These are phyloP conservation scores for Leptopilina boulardi DNA, from an alignment of 1,140 invertebrate genomes.

Conservation along the genomic window DNA sequence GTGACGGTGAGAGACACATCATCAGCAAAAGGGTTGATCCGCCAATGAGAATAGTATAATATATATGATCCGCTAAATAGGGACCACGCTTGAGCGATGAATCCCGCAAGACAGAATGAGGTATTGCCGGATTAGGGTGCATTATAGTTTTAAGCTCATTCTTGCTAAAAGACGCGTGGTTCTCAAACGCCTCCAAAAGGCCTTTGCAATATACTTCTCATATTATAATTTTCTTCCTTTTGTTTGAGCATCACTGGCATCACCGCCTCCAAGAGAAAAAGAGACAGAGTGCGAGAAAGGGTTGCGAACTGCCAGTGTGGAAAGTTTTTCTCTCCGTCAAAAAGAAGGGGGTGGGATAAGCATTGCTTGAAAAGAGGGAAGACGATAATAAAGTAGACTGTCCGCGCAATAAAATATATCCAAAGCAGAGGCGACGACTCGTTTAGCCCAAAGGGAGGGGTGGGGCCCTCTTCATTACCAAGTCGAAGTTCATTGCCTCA, in stretches of 20 bases:
- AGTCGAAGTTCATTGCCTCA: slow-evolving; percentile 73
- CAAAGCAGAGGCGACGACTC: slow-evolving; percentile 74
- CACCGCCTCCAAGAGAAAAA: not conserved
- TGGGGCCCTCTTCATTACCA: slow-evolving; percentile 71
- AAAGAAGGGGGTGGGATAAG: not conserved
- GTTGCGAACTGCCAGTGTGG: not conserved
- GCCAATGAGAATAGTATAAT: slow-evolving; percentile 64
- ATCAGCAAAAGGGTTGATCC: slow-evolving; percentile 65
- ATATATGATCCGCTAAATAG: slow-evolving; percentile 71
- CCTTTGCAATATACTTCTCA: not conserved
- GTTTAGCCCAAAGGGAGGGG: slow-evolving; percentile 54
- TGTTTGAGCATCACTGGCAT: not conserved
- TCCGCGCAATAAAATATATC: slow-evolving; percentile 75
- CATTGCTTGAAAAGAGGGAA: slow-evolving; percentile 39
- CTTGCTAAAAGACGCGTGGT: slow-evolving; percentile 59
- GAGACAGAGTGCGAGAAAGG: too few relatives aligned
- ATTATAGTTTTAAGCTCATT: slow-evolving; percentile 71
- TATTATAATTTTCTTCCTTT: not conserved
- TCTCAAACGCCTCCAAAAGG: slow-evolving; percentile 54
- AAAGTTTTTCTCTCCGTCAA: too few relatives aligned
- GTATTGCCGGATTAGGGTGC: slow-evolving; percentile 70
- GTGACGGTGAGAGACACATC: slow-evolving; percentile 52
- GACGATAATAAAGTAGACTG: slow-evolving; percentile 73
- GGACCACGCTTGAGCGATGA: slow-evolving; percentile 66
- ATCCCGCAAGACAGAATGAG: slow-evolving; percentile 68